Percentiles rank a stretch among this genome's conserved stretches.
Evolutionary conservation across 2,888 invertebrate species (phyloP).

Genomic region (Omphaloscelis lunosa): DNA sequence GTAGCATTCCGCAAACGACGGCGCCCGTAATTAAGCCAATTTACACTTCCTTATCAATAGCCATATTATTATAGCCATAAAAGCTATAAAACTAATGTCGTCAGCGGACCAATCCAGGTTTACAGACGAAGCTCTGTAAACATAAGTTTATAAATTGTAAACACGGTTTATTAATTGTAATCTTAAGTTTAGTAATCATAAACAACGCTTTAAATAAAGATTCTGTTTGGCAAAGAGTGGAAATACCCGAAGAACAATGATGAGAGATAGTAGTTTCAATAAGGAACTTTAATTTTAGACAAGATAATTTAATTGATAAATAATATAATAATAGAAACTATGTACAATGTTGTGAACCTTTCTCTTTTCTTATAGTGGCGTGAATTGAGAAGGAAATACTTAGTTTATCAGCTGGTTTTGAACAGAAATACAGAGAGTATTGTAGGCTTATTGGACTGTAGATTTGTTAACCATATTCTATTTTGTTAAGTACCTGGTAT

Average conservation of each 20-base stretch:
- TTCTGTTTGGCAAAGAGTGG: conserved; percentile 73
- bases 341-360: conserved; percentile 16
- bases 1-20: conserved; percentile 54
- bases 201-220: conserved; percentile 65
- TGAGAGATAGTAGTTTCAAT: conserved; percentile 20
- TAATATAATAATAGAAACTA: background rate
- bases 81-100: conserved; percentile 39
- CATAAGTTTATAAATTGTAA: conserved; percentile 60
- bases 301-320: background rate
- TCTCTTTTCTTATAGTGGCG: conserved; percentile 20
- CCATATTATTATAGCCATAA: conserved; percentile 15
- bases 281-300: conserved; percentile 40
- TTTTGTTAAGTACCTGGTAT: too few species aligned
- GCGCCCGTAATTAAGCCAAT: conserved; percentile 71
- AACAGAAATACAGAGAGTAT: too few species aligned
- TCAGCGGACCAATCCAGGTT: conserved; percentile 60
- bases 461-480: too few species aligned
- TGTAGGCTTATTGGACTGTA: too few species aligned
- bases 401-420: background rate
- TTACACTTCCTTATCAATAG: conserved; percentile 67
- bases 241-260: conserved; percentile 70
- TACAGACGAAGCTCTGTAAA: conserved; percentile 60
- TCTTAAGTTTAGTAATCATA: conserved; percentile 61
- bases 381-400: background rate
- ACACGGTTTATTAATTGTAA: conserved; percentile 65